Base-by-base conservation (phyloP, 2,797 vertebrate species). In the Lepus townsendii region DNA sequence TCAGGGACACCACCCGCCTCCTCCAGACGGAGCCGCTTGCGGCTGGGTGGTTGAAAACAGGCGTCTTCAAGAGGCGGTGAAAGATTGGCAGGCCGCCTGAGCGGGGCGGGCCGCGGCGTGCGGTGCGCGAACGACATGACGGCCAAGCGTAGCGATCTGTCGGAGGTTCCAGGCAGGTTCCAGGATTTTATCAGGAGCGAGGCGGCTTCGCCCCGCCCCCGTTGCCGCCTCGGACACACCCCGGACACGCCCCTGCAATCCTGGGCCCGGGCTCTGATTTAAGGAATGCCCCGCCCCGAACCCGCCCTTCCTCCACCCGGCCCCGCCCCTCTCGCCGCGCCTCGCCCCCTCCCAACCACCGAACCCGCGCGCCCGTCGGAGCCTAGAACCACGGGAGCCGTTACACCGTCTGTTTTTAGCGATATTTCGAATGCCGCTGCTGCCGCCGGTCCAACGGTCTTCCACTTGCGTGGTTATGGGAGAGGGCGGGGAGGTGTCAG, bases 351-450 rank as follows among this genome's bases (percentile, higher is more conserved):
- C 13, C 9, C 32, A 20, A 16, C 54, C 54, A 57, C 9, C 12
- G 54, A n/a, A 0, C 3, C 7, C 0, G 68, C 35, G 5, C 77
- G 7, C 22, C 0, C 0, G 16, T 32, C 52, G 3, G 0, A 35
- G n/a, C 16, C 0, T 22, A 0, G 0, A 14, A 32, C 0, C 0
- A 26, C 20, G 0, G 0, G 4, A 30, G 12, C 82, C 16, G 42
- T 86, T 92, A 87, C 1, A 0, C 14, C 14, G 32, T 3, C 54
- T 79, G 2, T 30, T 83, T 76, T 83, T 75, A 52, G 57, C 16
- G 14, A 35, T 85, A 2, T 50, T 20, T 62, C 80, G 4, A 14
- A 50, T n/a, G 50, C n/a, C 47, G 0, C 3, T 0, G 10, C 32
- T 0, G 14, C 2, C 24, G 12, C 66, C 2, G 19, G 5, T 80